Conservation (phyloP, 2,888 invertebrate genomes). For the Oscheius onirici region DNA sequence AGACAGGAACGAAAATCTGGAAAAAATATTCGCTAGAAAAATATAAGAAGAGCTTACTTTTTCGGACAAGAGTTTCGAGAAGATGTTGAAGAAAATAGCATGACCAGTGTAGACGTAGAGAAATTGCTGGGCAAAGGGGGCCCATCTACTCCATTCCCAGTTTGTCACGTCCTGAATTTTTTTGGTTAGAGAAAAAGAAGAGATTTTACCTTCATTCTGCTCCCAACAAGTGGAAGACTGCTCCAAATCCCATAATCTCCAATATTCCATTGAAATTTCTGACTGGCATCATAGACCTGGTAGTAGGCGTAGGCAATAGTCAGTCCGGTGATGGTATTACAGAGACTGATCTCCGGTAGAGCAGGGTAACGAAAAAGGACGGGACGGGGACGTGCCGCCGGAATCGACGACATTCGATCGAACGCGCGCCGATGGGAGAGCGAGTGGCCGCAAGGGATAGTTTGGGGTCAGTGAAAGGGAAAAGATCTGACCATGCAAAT, state of each 20-base stretch:
- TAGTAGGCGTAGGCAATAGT: conserved; percentile 61
- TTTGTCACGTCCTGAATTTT: conserved; percentile 69
- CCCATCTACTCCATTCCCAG: conserved; percentile 72
- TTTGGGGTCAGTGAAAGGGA: conserved; percentile 31
- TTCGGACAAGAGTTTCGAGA: conserved; percentile 49
- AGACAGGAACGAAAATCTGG: conserved; percentile 46
- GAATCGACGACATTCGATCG: conserved; percentile 1
- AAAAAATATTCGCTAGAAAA: too few relatives aligned
- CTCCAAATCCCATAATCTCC: conserved; percentile 48
- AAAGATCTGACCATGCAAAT: conserved; percentile 22
- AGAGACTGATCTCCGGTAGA: conserved; percentile 64
- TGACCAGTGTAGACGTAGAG: conserved; percentile 63
- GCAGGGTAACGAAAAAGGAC: conserved; percentile 58
- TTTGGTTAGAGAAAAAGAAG: background rate
- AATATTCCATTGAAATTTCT: conserved; percentile 43
- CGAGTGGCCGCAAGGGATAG: background rate
- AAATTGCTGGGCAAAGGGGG: conserved; percentile 57
- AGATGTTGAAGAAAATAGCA: conserved; percentile 66
- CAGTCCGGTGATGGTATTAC: conserved; percentile 53
- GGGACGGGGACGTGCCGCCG: conserved; percentile 5
- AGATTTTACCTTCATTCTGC: conserved; percentile 64
- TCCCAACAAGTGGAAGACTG: conserved; percentile 41
- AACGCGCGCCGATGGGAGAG: background rate
- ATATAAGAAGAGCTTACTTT: background rate
- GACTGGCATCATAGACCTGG: conserved; percentile 48